Percentiles rank a stretch among this genome's conserved stretches.
Evolutionary conservation across 1,140 invertebrate genomes (phyloP).

Genomic region (Hypothenemus hampei): DNA sequence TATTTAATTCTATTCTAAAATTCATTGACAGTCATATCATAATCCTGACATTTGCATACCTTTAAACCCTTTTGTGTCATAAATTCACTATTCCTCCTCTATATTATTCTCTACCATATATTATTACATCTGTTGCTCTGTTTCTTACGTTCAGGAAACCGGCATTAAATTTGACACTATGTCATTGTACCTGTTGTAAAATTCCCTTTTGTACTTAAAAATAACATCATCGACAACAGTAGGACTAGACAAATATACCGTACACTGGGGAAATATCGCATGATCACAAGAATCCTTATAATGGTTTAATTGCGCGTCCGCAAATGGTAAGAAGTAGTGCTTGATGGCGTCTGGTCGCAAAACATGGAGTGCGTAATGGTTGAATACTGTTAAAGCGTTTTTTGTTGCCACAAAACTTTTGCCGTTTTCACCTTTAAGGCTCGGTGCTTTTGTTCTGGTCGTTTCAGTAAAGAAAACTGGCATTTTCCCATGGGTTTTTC

Average conservation of each 20-base stretch:
- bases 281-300: slow-evolving; percentile 46
- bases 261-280: slow-evolving; percentile 37
- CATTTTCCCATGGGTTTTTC: slow-evolving; percentile 39
- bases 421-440: slow-evolving; percentile 59
- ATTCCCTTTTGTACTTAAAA: slow-evolving; percentile 31
- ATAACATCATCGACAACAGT: slow-evolving; percentile 32
- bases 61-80: no score
- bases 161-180: no score
- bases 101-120: no score
- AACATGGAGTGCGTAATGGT: slow-evolving; percentile 64
- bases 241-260: slow-evolving; percentile 34
- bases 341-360: slow-evolving; percentile 53
- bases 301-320: slow-evolving; percentile 56
- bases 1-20: no score
- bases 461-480: slow-evolving; percentile 34
- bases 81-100: no score
- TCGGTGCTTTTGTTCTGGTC: slow-evolving; percentile 44
- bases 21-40: no score
- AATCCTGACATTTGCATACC: no score
- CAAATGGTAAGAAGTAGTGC: slow-evolving; percentile 46
- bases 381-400: slow-evolving; percentile 64
- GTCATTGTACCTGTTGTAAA: slow-evolving; percentile 25
- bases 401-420: slow-evolving; percentile 67
- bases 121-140: no score
- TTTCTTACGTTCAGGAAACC: no score